phyloP scores from a whole-genome alignment of 2,888 invertebrate species.

The Nebria salina region DNA sequence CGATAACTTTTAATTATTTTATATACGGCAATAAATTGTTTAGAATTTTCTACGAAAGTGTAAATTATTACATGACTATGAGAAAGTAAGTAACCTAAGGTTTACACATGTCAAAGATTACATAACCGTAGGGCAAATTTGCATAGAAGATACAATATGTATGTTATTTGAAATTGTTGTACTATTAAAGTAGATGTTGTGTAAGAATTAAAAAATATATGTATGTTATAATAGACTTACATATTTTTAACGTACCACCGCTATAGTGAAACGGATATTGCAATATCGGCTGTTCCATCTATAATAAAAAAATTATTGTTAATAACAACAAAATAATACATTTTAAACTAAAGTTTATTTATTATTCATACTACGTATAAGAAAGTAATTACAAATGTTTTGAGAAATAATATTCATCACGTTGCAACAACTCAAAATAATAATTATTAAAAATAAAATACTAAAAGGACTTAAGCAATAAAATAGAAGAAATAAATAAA shows the following conservation, averaged over 20 bases:
- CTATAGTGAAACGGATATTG: not conserved
- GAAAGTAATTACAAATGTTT: too few relatives aligned
- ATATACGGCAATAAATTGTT: not conserved
- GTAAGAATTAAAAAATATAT: not conserved
- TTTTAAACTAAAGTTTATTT: not conserved
- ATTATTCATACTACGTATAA: too few relatives aligned
- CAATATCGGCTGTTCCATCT: conserved; percentile 6
- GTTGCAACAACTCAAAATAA: too few relatives aligned
- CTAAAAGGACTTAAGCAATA: too few relatives aligned
- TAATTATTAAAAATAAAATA: too few relatives aligned
- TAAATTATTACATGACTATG: not conserved
- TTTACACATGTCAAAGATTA: not conserved
- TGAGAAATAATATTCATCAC: too few relatives aligned
- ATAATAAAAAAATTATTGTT: not conserved
- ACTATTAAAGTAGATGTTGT: not conserved
- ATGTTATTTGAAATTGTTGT: not conserved
- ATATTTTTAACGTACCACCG: conserved; percentile 8
- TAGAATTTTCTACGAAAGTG: not conserved
- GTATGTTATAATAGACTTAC: not conserved
- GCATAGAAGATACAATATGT: not conserved
- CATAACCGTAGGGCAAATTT: not conserved
- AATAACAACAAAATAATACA: not conserved
- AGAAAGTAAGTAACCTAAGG: not conserved
- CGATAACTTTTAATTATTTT: not conserved
- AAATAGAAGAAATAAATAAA: too few relatives aligned